These are phyloP conservation scores for Ormyrus rosae DNA, from an alignment of 2,888 invertebrate genomes.

Conservation along the genomic window DNA sequence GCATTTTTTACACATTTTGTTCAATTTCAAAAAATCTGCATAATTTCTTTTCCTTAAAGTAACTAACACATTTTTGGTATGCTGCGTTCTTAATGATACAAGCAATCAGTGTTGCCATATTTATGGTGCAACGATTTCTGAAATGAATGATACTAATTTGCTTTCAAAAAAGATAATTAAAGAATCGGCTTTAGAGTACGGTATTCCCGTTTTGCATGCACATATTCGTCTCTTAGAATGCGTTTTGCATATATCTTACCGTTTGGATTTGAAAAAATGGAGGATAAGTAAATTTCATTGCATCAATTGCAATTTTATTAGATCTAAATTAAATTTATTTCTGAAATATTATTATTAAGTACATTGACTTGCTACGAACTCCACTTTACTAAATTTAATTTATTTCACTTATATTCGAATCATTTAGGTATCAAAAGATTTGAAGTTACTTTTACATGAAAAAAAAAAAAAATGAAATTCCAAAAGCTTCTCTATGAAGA, in stretches of 20 bases:
- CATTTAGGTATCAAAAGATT: neutral
- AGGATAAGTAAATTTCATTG: slow-evolving; percentile 1
- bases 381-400: neutral
- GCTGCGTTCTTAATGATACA: neutral
- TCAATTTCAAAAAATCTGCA: too few species aligned
- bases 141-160: slow-evolving; percentile 8
- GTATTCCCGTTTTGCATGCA: slow-evolving; percentile 12
- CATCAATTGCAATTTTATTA: neutral
- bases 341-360: neutral
- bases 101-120: slow-evolving; percentile 5
- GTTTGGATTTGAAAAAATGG: slow-evolving; percentile 14
- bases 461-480: neutral
- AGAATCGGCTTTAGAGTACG: slow-evolving; percentile 6
- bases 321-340: neutral
- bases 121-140: slow-evolving; percentile 7
- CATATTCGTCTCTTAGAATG: slow-evolving; percentile 15
- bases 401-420: too few species aligned
- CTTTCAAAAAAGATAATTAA: slow-evolving; percentile 3
- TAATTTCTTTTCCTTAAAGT: too few species aligned
- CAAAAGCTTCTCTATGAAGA: neutral
- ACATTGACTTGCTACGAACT: neutral
- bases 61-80: slow-evolving; percentile 1
- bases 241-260: slow-evolving; percentile 33
- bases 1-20: too few species aligned
- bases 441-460: neutral